Evolutionary conservation across 2,113 vertebrate genomes (phyloP).

Genomic region (Spilogale gracilis): DNA sequence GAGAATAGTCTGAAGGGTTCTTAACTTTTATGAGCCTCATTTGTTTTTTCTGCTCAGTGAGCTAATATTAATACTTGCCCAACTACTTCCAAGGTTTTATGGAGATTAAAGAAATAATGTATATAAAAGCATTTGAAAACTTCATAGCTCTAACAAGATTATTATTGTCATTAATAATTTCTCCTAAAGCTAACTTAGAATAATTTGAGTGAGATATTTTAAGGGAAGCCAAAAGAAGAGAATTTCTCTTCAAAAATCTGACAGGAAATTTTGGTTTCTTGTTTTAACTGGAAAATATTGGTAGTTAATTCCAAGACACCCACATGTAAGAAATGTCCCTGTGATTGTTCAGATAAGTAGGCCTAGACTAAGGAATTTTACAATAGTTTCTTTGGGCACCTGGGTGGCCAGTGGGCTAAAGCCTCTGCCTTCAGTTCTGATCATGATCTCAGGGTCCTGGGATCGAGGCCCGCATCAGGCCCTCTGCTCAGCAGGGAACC

Average conservation of each 20-base stretch:
- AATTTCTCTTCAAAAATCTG: constrained; percentile 33
- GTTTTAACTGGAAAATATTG: background rate
- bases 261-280: background rate
- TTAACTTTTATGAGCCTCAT: background rate
- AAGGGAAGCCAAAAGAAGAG: constrained; percentile 38
- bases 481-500: too few species aligned
- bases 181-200: constrained; percentile 38
- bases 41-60: background rate
- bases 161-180: constrained; percentile 1
- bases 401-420: too few species aligned
- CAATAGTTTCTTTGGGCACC: background rate
- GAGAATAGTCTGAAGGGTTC: background rate
- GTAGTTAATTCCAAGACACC: background rate
- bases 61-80: background rate
- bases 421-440: too few species aligned
- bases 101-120: constrained; percentile 46
- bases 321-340: background rate
- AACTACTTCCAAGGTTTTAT: background rate
- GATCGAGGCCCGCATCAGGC: too few species aligned
- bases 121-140: background rate
- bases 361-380: background rate
- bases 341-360: background rate
- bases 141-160: background rate
- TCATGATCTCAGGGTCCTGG: too few species aligned
- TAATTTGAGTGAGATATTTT: constrained; percentile 14